Evolutionary conservation across 2,113 vertebrate genomes (phyloP), one percentile per base, ranked within the genome.

Genomic region (Beaufortia kweichowensis): DNA sequence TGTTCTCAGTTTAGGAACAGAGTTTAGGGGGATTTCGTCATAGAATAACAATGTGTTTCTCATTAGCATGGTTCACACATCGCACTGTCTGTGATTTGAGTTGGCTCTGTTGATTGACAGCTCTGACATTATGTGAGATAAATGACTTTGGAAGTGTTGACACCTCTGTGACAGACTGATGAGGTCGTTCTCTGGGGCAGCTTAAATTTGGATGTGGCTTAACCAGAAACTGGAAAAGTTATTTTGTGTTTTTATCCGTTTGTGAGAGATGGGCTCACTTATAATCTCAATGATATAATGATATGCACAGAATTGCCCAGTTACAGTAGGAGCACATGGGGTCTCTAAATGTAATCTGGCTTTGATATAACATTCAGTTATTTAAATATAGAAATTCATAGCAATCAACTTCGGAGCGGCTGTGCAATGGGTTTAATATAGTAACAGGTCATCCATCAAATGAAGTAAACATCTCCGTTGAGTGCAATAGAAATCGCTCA

Each of bases 81-180:
- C 84, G 29, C 35, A 24, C 50, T 81, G 48, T 31, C 31, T 56
- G 81, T 83, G 82, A 69, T 64, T 60, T 35, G 62, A 82, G 83
- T 50, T 66, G 64, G 35, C 69, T 41, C 6, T 48, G 73, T 57
- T 90, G 88, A 90, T 76, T 90, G 89, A 91, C 88, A 91, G 85
- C 59, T 2, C 69, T 88, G 89, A 82, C 87, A 88, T 89, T 90
- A 84, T 85, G 81, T 50, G 55, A 73, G 50, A 77, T 82, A 80
- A 75, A 75, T 60, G 63, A 86, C 78, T 50, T 48, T 50, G 70
- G 67, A 76, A 73, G 76, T 62, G 81, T 83, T 84, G 87, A 86
- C 82, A 72, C 73, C 76, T 80, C 21, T 66, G 73, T 80, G 82
- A 85, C 78, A 82, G 68, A 71, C 21, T 73, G 28, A 71, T 80